Base-by-base conservation (phyloP, 2,113 vertebrate genomes). In the Calyptommatus sinebrachiatus region DNA sequence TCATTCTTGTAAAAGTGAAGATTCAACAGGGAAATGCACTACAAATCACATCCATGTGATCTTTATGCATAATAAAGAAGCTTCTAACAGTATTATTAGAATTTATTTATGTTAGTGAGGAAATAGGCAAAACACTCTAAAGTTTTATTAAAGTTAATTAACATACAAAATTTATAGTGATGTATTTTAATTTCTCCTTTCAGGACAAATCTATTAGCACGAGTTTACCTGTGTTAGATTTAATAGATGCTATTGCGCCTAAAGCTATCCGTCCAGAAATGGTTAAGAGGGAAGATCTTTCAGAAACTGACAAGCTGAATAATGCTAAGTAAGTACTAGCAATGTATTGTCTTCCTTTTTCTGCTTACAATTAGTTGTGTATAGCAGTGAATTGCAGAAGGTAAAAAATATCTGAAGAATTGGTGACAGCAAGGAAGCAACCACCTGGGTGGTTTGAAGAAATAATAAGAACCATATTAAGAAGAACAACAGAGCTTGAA, bases 171-270 rank as follows among this genome's bases (percentile, higher is more conserved):
- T 31, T 79, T 75, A 46, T 67, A 57, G 74, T 92, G 77, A 83
- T 85, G 28, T 26, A 22, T 71, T 89, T 78, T 82, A 50, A 53
- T 5, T 80, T 93, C 76, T 91, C 91, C 72, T 91, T 92, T 70
- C 85, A 99, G 98, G 98, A 99, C 91, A 96, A 92, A 88, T 93
- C 94, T 78, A 99, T 99, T 92, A 97, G 97, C 89, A 99, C 96
- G 76, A 98, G 98, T 86, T 93, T 99, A 86, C 97, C 98, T 68
- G 97, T 99, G 79, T 94, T 99, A 71, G 97, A 99, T 89, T 94
- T 99, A 93, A 99, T 99, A 81, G 97, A 98, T 88, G 96, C 93
- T 82, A 97, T 99, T 78, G 94, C 95, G 88, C 96, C 98, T 57
- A 96, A 96, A 77, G 95, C 94, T 61, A 92, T 99, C 85, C 96